A percentile compares a stretch with the other conserved stretches of the same genome.
These are phyloP conservation scores for Heteractis magnifica DNA, from an alignment of 92 coral and sea anemone species.

Conservation along the genomic window DNA sequence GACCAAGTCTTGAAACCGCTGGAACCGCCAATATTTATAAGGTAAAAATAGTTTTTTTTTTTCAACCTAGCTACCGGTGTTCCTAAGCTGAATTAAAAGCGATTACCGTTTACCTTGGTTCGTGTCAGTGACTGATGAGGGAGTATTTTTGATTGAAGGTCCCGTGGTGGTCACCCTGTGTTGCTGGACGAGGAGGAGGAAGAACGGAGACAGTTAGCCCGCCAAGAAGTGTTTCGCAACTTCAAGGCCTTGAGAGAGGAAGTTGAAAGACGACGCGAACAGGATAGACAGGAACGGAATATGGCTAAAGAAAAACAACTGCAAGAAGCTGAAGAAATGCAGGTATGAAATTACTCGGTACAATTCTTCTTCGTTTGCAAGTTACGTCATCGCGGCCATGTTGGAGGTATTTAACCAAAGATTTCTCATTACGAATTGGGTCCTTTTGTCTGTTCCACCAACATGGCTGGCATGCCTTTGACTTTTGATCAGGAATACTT, in stretches of 20 bases:
- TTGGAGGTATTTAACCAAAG: background rate
- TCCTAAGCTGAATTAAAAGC: no score
- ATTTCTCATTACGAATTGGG: no score
- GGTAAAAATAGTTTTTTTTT: slow-evolving; percentile 41
- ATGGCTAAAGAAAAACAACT: slow-evolving; percentile 88
- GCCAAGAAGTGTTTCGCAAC: slow-evolving; percentile 76
- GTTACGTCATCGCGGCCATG: background rate
- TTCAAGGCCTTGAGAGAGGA: slow-evolving; percentile 82
- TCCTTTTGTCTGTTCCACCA: no score
- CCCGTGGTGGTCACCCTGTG: slow-evolving; percentile 89
- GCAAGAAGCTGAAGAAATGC: slow-evolving; percentile 87
- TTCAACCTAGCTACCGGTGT: no score
- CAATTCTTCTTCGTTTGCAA: background rate
- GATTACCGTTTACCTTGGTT: no score
- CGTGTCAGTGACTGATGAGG: no score
- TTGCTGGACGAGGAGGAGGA: slow-evolving; percentile 83
- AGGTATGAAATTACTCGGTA: slow-evolving; percentile 47
- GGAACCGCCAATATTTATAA: slow-evolving; percentile 77
- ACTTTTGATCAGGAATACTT: no score
- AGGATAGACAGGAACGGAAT: slow-evolving; percentile 84
- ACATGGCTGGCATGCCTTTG: no score
- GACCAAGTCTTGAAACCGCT: slow-evolving; percentile 84
- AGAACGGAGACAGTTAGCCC: slow-evolving; percentile 55
- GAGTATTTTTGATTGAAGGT: slow-evolving; percentile 31
- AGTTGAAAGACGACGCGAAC: slow-evolving; percentile 74